Base-by-base conservation (phyloP, 64 coral and sea anemone genomes). In the Montipora capricornis region DNA sequence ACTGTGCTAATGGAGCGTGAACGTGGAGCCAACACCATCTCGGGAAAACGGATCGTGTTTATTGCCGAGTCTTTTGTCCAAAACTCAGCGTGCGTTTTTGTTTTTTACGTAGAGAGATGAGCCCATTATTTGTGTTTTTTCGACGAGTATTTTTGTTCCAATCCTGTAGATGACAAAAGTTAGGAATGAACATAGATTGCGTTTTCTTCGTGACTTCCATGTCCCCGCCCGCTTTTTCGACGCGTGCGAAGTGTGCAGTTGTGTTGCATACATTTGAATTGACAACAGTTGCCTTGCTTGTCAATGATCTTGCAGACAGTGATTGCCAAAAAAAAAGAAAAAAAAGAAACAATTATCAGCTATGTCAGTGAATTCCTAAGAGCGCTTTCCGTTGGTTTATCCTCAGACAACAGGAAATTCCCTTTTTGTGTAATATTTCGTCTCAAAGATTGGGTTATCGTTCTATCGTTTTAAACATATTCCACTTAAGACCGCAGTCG, bases 191-290 rank as follows among this genome's bases (percentile, higher is more conserved):
- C 37, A 37, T 37, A 37, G 37, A 37, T 37, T 37, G 37, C 37
- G 37, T 16, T 8, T 71, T 50, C 2, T 50, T 48, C 66, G 53
- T 4, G 53, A 6, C 6, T 86, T 73, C 11, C 17, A 6, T n/a
- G 37, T 37, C 26, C 3, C 64, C 71, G 82, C 82, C 19, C 47
- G 64, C 82, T 86, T 71, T 70, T 86, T 16, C 57, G 68, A 68
- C 82, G 71, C 82, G 82, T 86, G 64, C 62, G 17, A 49, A 69
- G 81, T 61, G 81, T 47, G 81, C 44, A 69, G 37, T 37, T 84
- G 26, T 86, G 46, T 20, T 86, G 82, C 67, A 86, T 86, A 49
- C 64, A 16, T 48, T 85, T 71, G 8, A 86, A 86, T 71, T 86
- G 71, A 73, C 45, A 86, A 71, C 17, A 86, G 70, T 71, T 73